Evolutionary conservation across 2,797 vertebrate genomes (phyloP), one percentile per base, ranked within the genome.

Genomic region (Semotilus atromaculatus): DNA sequence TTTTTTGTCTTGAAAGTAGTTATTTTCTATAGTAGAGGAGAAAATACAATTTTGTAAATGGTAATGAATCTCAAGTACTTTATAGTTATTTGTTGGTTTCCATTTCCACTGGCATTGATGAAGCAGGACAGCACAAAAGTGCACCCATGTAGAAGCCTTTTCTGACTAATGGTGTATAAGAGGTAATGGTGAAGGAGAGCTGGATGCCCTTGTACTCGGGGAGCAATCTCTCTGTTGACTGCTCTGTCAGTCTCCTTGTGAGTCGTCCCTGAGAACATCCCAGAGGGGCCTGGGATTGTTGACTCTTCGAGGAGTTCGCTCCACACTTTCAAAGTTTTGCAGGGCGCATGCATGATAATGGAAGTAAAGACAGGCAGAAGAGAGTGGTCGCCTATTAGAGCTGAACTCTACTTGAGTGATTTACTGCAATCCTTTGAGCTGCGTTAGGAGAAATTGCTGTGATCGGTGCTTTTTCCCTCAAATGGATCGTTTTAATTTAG

Each of bases 231-330:
- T 68, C 66, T 83, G 23, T 60, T 81, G 43, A 80, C n/a, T 80
- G 53, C 83, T 58, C 77, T 72, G 62, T 87, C 88, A 74, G 55
- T 74, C 83, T 85, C 80, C 79, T 82, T 82, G 81, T 64, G 81
- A 72, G 23, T 58, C 72, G 80, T 87, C 85, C 83, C 84, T 73
- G 36, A 80, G 66, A 86, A 83, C 71, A 38, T 80, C 81, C 86
- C 82, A 26, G 62, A 85, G 71, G 82, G 78, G 38, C 45, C 3
- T 4, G 18, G 60, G 70, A 80, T 80, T 79, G 78, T 75, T 75
- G 77, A 83, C 80, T 83, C 14, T 64, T 86, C 38, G 38, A 80
- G 78, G 68, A 82, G 66, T 78, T 74, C 4, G 40, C 43, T 51
- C 43, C 71, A 75, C 23, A 66, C 80, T 81, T 43, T 40, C 29